Percentiles rank a stretch among this genome's conserved stretches.
Evolutionary conservation across 2,797 vertebrate genomes (phyloP).

Genomic region (Squalus acanthias): DNA sequence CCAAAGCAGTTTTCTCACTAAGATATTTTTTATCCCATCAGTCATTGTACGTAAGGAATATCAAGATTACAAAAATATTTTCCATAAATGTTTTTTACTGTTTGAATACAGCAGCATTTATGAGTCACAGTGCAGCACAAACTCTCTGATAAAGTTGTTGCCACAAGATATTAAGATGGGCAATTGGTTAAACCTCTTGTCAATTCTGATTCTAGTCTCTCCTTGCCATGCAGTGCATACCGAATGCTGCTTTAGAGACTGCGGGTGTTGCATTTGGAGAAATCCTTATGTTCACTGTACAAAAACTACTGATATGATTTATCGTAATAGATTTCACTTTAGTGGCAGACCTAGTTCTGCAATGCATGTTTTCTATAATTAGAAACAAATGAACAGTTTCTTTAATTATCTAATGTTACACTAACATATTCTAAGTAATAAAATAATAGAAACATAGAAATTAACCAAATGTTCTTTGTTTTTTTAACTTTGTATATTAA

Average conservation of each 20-base stretch:
- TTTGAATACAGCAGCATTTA: neutral
- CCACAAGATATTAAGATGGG: neutral
- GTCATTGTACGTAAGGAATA: neutral
- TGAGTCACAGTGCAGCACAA: neutral
- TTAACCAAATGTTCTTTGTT: neutral
- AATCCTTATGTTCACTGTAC: neutral
- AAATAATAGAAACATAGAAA: neutral
- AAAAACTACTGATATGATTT: neutral
- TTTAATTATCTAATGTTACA: neutral
- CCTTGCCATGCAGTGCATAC: neutral
- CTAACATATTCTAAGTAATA: neutral
- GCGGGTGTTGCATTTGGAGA: neutral
- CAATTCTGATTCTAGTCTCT: neutral
- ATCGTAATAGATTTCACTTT: neutral
- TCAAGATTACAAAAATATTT: neutral
- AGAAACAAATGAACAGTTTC: slow-evolving; percentile 7
- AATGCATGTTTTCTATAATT: neutral
- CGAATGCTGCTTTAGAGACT: neutral
- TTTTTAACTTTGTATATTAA: neutral
- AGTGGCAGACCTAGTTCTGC: neutral
- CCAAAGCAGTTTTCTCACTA: neutral
- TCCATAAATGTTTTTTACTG: neutral
- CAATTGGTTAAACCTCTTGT: slow-evolving; percentile 11
- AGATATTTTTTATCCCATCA: neutral
- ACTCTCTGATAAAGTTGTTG: neutral